Evolutionary conservation across 1,140 invertebrate species (phyloP).

Genomic region (Conus ventricosus): DNA sequence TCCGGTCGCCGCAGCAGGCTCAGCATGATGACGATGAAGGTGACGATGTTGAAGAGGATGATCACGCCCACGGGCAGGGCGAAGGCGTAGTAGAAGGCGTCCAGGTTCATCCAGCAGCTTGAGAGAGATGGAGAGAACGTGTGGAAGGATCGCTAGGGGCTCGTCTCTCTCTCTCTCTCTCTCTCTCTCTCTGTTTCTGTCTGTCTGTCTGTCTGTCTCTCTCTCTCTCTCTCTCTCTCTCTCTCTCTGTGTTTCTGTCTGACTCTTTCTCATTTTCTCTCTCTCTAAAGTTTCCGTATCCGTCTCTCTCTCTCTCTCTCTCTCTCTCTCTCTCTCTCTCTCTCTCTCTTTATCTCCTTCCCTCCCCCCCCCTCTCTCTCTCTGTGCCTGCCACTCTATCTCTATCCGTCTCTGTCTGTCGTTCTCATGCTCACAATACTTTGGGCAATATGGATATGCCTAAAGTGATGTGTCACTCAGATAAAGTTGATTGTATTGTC

Average conservation of each 20-base stretch:
- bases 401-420: background rate
- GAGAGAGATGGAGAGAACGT: slow-evolving; percentile 4
- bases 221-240: slow-evolving; percentile 19
- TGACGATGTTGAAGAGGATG: slow-evolving; percentile 71
- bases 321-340: background rate
- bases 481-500: too few species aligned
- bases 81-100: slow-evolving; percentile 74
- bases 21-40: slow-evolving; percentile 73
- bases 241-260: background rate
- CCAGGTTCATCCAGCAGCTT: slow-evolving; percentile 74
- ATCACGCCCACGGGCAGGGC: slow-evolving; percentile 72
- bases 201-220: slow-evolving; percentile 22
- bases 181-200: slow-evolving; percentile 3
- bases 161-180: slow-evolving; percentile 1
- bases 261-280: background rate
- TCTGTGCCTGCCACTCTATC: background rate
- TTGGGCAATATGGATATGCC: too few species aligned
- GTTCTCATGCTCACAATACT: too few species aligned
- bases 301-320: too few species aligned
- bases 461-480: too few species aligned
- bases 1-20: slow-evolving; percentile 67
- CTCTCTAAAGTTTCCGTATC: too few species aligned
- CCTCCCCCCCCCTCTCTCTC: background rate
- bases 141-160: too few species aligned
- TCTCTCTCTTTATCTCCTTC: background rate